These are phyloP conservation scores for Eledone cirrhosa DNA, from an alignment of 2,888 invertebrate species.

Conservation along the genomic window DNA sequence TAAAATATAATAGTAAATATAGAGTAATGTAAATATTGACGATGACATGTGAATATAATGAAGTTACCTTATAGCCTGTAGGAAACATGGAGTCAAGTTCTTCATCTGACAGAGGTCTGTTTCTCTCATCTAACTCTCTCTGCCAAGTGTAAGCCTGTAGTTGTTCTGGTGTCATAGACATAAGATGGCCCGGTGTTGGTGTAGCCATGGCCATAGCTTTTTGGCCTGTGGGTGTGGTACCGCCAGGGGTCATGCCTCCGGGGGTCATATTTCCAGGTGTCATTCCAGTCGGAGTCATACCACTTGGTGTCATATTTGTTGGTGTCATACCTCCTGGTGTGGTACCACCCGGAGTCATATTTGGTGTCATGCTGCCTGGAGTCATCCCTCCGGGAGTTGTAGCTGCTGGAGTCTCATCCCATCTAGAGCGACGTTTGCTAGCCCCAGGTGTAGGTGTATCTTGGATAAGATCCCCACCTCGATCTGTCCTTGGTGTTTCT, in stretches of 20 bases:
- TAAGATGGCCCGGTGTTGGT: constrained; percentile 92
- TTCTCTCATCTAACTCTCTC: constrained; percentile 97
- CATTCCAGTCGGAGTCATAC: constrained; percentile 52
- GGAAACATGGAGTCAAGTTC: constrained; percentile 98
- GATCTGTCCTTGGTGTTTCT: constrained; percentile 95
- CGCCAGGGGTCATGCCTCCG: constrained; percentile 64
- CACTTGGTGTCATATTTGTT: constrained; percentile 63
- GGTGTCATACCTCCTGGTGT: constrained; percentile 64
- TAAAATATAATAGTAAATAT: too few species aligned
- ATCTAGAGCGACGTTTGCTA: constrained; percentile 93
- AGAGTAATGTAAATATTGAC: too few species aligned
- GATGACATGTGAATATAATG: too few species aligned
- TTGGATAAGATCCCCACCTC: constrained; percentile 74
- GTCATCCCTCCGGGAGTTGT: constrained; percentile 68
- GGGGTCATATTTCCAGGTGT: constrained; percentile 77
- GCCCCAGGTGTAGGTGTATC: constrained; percentile 95
- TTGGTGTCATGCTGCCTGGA: constrained; percentile 71
- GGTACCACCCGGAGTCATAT: constrained; percentile 64
- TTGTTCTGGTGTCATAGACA: constrained; percentile 99
- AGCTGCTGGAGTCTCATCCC: constrained; percentile 94
- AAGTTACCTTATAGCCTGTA: constrained; percentile 89
- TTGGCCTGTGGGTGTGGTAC: constrained; percentile 71
- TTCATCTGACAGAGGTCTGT: constrained; percentile 94
- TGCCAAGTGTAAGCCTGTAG: constrained; percentile 98
- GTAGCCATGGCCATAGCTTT: constrained; percentile 99